These are phyloP conservation scores for Hipparchia semele DNA, from an alignment of 2,888 invertebrate species.

Conservation along the genomic window DNA sequence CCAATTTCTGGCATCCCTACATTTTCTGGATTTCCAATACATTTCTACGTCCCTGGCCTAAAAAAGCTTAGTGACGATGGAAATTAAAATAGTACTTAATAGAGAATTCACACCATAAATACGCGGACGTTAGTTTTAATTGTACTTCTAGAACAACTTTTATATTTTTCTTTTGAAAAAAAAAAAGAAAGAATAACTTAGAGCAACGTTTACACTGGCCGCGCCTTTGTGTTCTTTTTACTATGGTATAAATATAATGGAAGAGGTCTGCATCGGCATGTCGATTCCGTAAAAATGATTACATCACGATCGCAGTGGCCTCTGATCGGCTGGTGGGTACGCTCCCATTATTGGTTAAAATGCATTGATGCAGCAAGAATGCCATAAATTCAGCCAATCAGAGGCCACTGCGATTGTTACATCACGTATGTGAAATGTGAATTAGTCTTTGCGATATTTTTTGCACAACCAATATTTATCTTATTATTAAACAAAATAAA, in stretches of 20 bases:
- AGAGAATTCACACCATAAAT: background rate
- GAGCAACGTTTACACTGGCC: constrained; percentile 52
- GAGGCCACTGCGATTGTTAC: too few species aligned
- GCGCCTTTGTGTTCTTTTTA: constrained; percentile 52
- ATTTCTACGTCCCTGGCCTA: background rate
- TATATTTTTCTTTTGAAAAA: constrained; percentile 52
- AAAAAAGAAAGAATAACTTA: constrained; percentile 59
- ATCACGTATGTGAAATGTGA: too few species aligned
- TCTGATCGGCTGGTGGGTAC: too few species aligned
- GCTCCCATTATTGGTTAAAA: too few species aligned
- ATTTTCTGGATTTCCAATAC: too few species aligned
- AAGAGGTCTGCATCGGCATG: background rate
- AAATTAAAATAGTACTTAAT: background rate
- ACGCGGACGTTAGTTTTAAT: constrained; percentile 5
- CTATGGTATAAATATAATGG: constrained; percentile 37
- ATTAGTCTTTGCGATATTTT: too few species aligned
- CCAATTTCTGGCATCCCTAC: too few species aligned
- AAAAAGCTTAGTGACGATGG: background rate
- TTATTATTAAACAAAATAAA: too few species aligned
- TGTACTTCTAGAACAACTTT: constrained; percentile 20
- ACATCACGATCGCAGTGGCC: too few species aligned
- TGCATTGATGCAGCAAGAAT: too few species aligned
- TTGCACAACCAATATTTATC: too few species aligned
- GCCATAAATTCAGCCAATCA: too few species aligned
- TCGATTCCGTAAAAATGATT: background rate